Base-by-base conservation (phyloP, 2,797 vertebrate genomes). In the Propithecus deckenii region DNA sequence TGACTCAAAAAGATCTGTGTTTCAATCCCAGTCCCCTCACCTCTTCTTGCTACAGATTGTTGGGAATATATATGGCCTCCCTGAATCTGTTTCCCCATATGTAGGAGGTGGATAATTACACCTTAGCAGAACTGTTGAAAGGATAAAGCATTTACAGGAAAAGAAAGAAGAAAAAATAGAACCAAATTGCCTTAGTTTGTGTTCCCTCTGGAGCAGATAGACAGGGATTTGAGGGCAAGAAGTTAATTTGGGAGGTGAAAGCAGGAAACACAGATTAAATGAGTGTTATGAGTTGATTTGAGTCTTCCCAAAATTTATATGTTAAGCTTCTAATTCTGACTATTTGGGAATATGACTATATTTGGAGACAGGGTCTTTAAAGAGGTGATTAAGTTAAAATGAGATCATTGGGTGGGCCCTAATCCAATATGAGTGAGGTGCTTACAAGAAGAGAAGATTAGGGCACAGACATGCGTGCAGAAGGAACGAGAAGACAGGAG, bases 401-500 rank as follows among this genome's bases (percentile, higher is more conserved):
- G 55, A 91, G 38, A 6, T 69, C 43, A 17, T 67, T 13, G 9
- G 5, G 15, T 43, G 13, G 10, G 17, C 15, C 57, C 25, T 48
- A 22, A 65, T 65, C n/a, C 59, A 69, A 4, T 20, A 30, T 6
- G 4, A 38, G 48, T 72, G 17, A 15, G 28, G 0, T 52, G n/a
- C 48, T 71, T 57, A 28, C 14, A 52, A 30, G 41, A 41, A 69
- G 10, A 22, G 3, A 8, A 38, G 7, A 28, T 6, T 8, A 52
- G 6, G 23, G 48, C 8, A 15, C 52, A 32, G 30, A 2, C 5
- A 65, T 18, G 11, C 43, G 35, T 11, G 41, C 43, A 72, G 22
- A 22, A 25, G 17, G 38, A 1, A 7, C 4, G 0, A 7, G 25
- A n/a, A 59, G 38, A 32, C 4, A 1, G 4, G n/a, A 23, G 50